phyloP scores from a whole-genome alignment of 2,888 invertebrate genomes.

The Tetragnatha montana region DNA sequence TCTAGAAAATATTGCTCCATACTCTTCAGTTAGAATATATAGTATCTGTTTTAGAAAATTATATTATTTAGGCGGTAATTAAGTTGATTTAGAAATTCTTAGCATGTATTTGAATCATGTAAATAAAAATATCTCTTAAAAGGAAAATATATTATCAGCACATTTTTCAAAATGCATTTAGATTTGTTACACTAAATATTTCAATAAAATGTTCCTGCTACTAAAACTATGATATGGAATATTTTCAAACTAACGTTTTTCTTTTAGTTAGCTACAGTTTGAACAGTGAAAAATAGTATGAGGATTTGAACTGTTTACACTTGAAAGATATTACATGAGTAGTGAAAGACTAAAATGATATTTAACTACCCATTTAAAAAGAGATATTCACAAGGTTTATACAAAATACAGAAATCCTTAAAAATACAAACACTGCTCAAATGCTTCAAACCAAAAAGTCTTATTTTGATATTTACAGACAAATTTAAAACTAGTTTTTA shows the following conservation, averaged over 20 bases:
- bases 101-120: background rate
- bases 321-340: no score
- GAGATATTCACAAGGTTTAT: background rate
- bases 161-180: background rate
- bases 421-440: background rate
- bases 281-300: no score
- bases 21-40: background rate
- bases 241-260: no score
- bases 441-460: background rate
- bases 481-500: background rate
- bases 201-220: no score
- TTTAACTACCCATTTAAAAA: background rate
- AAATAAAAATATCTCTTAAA: background rate
- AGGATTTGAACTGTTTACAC: no score
- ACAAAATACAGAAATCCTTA: background rate
- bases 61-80: no score
- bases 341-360: background rate
- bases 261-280: no score
- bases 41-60: no score
- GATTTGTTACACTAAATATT: background rate
- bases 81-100: no score
- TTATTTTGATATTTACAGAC: background rate
- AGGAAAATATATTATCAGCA: background rate
- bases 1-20: background rate
- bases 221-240: no score